phyloP scores from a whole-genome alignment of 1,140 invertebrate genomes.

The Ceratitis capitata region DNA sequence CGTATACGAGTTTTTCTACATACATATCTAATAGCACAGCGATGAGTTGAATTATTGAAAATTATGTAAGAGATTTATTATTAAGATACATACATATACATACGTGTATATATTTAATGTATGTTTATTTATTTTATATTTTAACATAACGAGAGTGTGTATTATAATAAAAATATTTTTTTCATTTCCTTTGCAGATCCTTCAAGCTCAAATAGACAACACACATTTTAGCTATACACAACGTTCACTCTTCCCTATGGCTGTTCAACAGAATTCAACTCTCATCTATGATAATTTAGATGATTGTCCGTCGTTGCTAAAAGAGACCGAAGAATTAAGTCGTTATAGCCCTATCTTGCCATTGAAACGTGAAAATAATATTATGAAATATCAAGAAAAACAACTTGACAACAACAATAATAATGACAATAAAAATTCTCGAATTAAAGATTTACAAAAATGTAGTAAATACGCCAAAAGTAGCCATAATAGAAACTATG shows the following conservation, averaged over 20 bases:
- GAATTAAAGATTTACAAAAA: constrained; percentile 42
- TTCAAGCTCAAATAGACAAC: too few relatives aligned
- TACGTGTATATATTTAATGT: too few relatives aligned
- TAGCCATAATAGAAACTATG: not conserved
- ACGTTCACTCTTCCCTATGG: constrained; percentile 32
- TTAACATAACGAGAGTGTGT: too few relatives aligned
- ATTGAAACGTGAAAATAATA: constrained; percentile 43
- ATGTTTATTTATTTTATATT: too few relatives aligned
- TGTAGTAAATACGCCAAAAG: constrained; percentile 43
- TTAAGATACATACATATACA: too few relatives aligned
- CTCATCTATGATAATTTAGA: constrained; percentile 61
- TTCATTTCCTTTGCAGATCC: not conserved
- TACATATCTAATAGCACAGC: too few relatives aligned
- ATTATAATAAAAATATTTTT: too few relatives aligned
- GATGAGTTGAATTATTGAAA: too few relatives aligned
- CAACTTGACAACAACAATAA: constrained; percentile 40
- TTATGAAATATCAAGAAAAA: constrained; percentile 41
- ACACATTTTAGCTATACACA: not conserved
- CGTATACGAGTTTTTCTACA: too few relatives aligned
- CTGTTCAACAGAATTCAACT: constrained; percentile 60
- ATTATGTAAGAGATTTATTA: too few relatives aligned
- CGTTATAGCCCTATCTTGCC: constrained; percentile 57
- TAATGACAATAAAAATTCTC: constrained; percentile 39
- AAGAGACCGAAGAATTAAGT: constrained; percentile 52
- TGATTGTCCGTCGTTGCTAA: constrained; percentile 58